These are phyloP conservation scores for Lepidocyrtinus sp. DNA, from an alignment of 2,888 invertebrate species.

Conservation along the genomic window DNA sequence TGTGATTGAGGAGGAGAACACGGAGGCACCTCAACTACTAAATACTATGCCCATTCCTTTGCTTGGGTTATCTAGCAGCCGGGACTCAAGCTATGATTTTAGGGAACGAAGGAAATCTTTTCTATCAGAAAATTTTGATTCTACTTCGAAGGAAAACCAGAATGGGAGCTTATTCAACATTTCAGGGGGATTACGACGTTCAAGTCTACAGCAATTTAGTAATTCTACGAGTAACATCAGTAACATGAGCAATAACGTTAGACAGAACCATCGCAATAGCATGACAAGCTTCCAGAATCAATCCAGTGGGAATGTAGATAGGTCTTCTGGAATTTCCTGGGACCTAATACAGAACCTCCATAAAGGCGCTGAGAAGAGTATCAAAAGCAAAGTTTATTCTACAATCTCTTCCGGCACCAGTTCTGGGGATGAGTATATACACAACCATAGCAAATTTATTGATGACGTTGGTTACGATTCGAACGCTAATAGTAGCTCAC, in stretches of 20 bases:
- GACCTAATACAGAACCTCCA: slow-evolving; percentile 17
- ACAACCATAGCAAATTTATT: slow-evolving; percentile 4
- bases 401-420: slow-evolving; percentile 33
- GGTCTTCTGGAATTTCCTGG: neutral
- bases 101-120: slow-evolving; percentile 83
- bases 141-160: slow-evolving; percentile 27
- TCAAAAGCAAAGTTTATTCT: slow-evolving; percentile 39
- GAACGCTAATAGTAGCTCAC: neutral
- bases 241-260: neutral
- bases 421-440: slow-evolving; percentile 32
- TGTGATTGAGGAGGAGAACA: neutral
- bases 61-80: slow-evolving; percentile 36
- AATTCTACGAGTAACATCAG: neutral
- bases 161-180: neutral
- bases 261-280: slow-evolving; percentile 17
- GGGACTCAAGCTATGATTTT: slow-evolving; percentile 75
- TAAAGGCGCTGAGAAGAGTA: slow-evolving; percentile 47
- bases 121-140: slow-evolving; percentile 77
- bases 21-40: no score
- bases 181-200: slow-evolving; percentile 10
- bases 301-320: slow-evolving; percentile 32
- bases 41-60: slow-evolving; percentile 28
- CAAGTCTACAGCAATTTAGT: slow-evolving; percentile 23
- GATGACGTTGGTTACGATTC: slow-evolving; percentile 5
- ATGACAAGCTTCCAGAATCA: slow-evolving; percentile 11